Evolutionary conservation across 2,113 vertebrate species (phyloP).

Genomic region (Microtus pennsylvanicus): DNA sequence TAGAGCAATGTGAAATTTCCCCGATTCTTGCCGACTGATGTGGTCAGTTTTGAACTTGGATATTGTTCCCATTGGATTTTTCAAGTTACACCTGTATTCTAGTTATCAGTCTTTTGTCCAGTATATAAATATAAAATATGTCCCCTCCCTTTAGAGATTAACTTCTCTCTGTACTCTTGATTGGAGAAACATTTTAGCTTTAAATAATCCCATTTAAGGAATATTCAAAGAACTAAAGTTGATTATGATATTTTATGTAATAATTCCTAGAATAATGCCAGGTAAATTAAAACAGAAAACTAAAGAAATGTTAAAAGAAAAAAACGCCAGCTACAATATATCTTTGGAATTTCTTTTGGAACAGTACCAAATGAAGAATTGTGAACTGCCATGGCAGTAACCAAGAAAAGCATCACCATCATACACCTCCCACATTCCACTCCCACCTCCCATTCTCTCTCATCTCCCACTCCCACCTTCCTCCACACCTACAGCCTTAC

Average conservation of each 20-base stretch:
- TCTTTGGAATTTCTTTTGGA: neutral
- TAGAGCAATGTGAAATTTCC: neutral
- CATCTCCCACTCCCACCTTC: neutral
- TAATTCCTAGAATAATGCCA: neutral
- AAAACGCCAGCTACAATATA: neutral
- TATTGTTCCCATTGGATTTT: neutral
- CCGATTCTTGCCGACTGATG: neutral
- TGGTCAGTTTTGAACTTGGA: neutral
- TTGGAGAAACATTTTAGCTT: neutral
- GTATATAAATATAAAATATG: neutral
- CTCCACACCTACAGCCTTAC: too few relatives aligned
- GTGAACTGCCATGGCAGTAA: neutral
- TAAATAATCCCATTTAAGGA: neutral
- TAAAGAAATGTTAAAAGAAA: neutral
- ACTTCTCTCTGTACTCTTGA: neutral
- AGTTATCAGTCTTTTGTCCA: neutral
- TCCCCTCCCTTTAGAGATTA: too few relatives aligned
- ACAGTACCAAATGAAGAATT: neutral
- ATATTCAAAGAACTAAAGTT: neutral
- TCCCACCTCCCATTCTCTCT: neutral
- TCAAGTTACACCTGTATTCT: neutral
- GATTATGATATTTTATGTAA: slow-evolving; percentile 7
- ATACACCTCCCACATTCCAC: neutral
- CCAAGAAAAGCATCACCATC: neutral
- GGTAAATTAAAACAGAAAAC: neutral